These are phyloP conservation scores for Gallinago paraguaiae DNA, from an alignment of 2,113 vertebrate species.

Conservation along the genomic window DNA sequence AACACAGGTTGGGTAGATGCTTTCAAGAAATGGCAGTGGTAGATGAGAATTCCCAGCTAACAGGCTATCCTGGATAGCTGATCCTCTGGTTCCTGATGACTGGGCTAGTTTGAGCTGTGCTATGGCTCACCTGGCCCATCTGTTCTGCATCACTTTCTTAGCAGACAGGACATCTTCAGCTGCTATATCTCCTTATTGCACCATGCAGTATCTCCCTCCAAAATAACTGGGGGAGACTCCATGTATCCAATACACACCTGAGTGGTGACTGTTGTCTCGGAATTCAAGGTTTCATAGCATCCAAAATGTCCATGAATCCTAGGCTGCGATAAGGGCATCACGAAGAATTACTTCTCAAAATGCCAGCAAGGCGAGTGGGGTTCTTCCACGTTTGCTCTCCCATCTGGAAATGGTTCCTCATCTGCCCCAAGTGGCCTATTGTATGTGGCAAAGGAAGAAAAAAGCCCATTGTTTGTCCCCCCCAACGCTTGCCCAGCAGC, in stretches of 20 bases:
- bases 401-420: background rate
- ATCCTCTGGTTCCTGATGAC: background rate
- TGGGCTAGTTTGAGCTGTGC: background rate
- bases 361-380: background rate
- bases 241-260: background rate
- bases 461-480: background rate
- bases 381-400: background rate
- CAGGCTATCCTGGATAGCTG: background rate
- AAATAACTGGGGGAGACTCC: background rate
- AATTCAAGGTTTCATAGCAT: background rate
- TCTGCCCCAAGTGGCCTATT: background rate
- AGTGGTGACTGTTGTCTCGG: background rate
- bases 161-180: background rate
- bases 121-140: background rate
- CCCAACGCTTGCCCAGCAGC: background rate
- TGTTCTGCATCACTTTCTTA: rapidly evolving
- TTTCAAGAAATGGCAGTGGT: background rate
- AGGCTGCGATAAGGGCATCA: background rate
- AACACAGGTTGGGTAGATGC: background rate
- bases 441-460: background rate
- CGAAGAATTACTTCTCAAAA: background rate
- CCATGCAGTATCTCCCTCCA: background rate
- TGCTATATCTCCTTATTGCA: background rate
- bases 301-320: background rate
- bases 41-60: background rate